Evolutionary conservation across 1,140 invertebrate species (phyloP).

Genomic region (Camponotus floridanus): DNA sequence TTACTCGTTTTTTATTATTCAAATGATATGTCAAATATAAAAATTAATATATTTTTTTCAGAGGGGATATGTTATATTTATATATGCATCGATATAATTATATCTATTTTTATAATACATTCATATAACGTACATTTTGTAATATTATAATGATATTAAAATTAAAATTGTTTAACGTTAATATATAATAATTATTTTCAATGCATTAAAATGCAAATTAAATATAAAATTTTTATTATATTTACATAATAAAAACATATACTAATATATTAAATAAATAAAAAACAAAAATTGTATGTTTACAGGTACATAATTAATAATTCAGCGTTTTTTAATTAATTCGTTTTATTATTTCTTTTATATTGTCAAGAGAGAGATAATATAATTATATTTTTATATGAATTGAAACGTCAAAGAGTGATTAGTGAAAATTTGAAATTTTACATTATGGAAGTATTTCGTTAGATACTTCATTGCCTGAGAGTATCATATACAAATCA

Average conservation of each 20-base stretch:
- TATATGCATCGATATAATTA: too few species aligned
- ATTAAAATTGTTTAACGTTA: too few species aligned
- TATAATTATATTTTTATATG: slow-evolving; percentile 23
- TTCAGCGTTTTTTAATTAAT: slow-evolving; percentile 5
- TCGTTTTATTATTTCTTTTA: slow-evolving; percentile 10
- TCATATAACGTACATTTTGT: too few species aligned
- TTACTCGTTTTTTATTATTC: too few species aligned
- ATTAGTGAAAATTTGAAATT: neutral
- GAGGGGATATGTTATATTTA: too few species aligned
- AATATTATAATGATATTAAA: too few species aligned
- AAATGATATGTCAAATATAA: too few species aligned
- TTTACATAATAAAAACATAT: neutral
- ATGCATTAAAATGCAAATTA: neutral
- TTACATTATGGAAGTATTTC: slow-evolving; percentile 23
- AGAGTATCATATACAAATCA: slow-evolving; percentile 73
- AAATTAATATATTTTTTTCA: too few species aligned
- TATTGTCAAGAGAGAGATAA: neutral
- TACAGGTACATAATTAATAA: neutral
- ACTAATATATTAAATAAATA: neutral
- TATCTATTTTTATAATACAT: too few species aligned
- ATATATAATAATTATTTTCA: too few species aligned
- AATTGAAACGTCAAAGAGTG: neutral
- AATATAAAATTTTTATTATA: neutral
- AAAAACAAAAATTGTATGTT: neutral
- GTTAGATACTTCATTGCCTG: slow-evolving; percentile 67